Base-by-base conservation (phyloP, 2,888 invertebrate species). In the Lapara coniferarum region DNA sequence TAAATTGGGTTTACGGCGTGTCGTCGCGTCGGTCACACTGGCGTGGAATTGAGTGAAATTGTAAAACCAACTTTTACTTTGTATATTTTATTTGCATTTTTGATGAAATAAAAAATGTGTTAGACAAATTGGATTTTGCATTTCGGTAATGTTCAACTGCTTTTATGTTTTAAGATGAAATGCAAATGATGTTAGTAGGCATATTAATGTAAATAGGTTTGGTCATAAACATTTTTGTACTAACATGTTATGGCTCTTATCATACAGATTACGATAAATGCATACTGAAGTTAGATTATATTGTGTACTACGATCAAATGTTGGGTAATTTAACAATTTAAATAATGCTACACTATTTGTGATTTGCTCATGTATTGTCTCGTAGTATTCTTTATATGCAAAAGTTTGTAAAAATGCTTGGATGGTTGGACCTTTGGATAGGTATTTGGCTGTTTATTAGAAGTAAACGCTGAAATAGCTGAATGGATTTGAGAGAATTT, bases 1-100 rank as follows among this genome's bases (percentile, higher is more conserved):
- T 81, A 82, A 81, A 83, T 80, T 72, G 79, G 79, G 77, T 81
- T 83, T 82, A 78, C 72, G 73, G 73, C 71, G 71, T 72, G 73
- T 66, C 70, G 72, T 66, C 67, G 68, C 37, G 69, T 70, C 72
- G 72, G 69, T 72, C 78, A 75, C 72, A 76, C 75, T 76, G 72
- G 66, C 71, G 71, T 46, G n/a, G 44, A 19, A 16, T 52, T 19
- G 53, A 46, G 16, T 63, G 46, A 46, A 63, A 63, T 49, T 63
- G 49, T 63, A 63, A 63, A 63, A 19, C 49, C 49, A 63, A 63
- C 63, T 49, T 59, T 59, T 63, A 49, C 63, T 63, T 49, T 63
- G 63, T 68, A 52, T 57, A 57, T 49, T 30, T 69, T 56, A 67
- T 67, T 70, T 66, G 16, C 55, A 56, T 70, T 66, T 70, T 56